Evolutionary conservation across 2,888 invertebrate species (phyloP).

Genomic region (Pantelozetes paolii): DNA sequence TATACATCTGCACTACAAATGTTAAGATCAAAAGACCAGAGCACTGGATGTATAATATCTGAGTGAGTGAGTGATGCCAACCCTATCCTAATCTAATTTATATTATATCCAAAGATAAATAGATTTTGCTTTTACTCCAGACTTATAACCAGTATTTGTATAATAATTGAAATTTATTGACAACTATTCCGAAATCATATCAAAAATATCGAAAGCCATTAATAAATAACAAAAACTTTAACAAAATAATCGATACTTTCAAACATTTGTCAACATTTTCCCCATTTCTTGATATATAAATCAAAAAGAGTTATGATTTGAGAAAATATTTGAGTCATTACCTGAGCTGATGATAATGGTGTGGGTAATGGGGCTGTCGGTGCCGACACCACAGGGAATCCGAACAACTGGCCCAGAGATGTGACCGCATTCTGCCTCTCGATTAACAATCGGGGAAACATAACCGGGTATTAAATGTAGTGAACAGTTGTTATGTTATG

Average conservation of each 20-base stretch:
- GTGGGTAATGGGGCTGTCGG: neutral
- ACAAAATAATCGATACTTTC: neutral
- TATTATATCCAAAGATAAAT: conserved; percentile 14
- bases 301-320: neutral
- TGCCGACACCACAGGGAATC: conserved; percentile 14
- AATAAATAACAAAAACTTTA: neutral
- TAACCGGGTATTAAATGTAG: neutral
- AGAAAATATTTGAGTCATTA: neutral
- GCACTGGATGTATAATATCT: too few species aligned
- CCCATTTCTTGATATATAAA: too few species aligned
- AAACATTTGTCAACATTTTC: too few species aligned
- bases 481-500: neutral
- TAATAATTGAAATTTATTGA: neutral
- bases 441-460: conserved; percentile 21
- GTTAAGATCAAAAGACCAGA: neutral
- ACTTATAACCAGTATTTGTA: neutral
- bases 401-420: conserved; percentile 16
- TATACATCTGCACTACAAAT: neutral
- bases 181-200: neutral
- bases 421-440: conserved; percentile 23
- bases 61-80: neutral
- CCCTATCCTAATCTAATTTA: conserved; percentile 15
- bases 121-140: neutral
- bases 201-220: neutral
- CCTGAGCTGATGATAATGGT: conserved; percentile 18